Evolutionary conservation across 1,140 invertebrate genomes (phyloP).

Genomic region (Drosophila eugracilis): DNA sequence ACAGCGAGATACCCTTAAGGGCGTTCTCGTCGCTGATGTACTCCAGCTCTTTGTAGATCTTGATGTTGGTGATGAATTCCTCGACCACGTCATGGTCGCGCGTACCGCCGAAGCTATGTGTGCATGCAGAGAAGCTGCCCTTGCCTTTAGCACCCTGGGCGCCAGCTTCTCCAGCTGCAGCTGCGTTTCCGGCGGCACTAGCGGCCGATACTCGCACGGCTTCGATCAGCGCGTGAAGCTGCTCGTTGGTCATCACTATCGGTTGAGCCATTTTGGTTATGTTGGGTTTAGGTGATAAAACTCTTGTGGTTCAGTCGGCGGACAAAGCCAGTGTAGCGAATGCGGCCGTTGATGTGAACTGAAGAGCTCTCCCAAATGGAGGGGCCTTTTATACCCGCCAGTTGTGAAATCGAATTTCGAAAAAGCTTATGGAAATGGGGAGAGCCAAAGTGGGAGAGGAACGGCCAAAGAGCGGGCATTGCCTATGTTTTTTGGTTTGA

Average conservation of each 20-base stretch:
- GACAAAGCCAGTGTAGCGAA: slow-evolving; percentile 70
- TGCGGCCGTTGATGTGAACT: slow-evolving; percentile 58
- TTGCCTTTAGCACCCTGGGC: slow-evolving; percentile 46
- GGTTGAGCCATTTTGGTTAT: slow-evolving; percentile 39
- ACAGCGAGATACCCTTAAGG: slow-evolving; percentile 82
- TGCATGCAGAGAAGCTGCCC: slow-evolving; percentile 72
- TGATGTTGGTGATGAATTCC: slow-evolving; percentile 71
- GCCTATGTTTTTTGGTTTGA: not conserved
- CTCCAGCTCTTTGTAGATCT: slow-evolving; percentile 75
- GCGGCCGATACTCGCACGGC: slow-evolving; percentile 53
- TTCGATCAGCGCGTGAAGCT: slow-evolving; percentile 64
- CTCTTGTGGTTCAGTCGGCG: slow-evolving; percentile 11
- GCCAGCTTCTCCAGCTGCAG: slow-evolving; percentile 36
- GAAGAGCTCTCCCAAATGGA: not conserved
- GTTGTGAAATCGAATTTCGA: slow-evolving; percentile 73
- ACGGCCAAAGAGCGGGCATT: slow-evolving; percentile 3
- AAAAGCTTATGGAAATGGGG: slow-evolving; percentile 23
- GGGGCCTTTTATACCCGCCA: slow-evolving; percentile 46
- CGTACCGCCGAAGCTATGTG: slow-evolving; percentile 57
- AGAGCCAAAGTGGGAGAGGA: slow-evolving; percentile 1
- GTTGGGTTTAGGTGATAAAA: slow-evolving; percentile 5
- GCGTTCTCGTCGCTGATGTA: slow-evolving; percentile 82
- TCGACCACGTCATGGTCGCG: slow-evolving; percentile 76
- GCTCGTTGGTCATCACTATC: slow-evolving; percentile 70
- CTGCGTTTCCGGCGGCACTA: slow-evolving; percentile 41